Percentiles rank a stretch among this genome's conserved stretches.
Conservation (phyloP, 2,797 vertebrate species). For the Leuciscus waleckii region DNA sequence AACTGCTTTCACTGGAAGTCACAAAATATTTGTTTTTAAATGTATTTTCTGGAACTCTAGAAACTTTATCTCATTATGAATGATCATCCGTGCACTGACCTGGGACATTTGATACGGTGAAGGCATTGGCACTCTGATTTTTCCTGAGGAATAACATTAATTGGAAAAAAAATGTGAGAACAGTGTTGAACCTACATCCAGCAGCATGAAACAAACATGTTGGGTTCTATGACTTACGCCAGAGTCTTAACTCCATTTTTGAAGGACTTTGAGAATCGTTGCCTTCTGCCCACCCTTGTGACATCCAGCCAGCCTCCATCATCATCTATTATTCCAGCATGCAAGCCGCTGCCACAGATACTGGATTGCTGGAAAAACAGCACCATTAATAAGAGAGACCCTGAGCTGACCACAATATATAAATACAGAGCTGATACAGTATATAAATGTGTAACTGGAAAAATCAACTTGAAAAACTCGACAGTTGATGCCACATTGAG, state of each 20-base stretch:
- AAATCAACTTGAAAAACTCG: neutral
- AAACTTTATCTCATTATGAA: constrained; percentile 5
- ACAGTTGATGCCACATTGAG: neutral
- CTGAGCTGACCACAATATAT: neutral
- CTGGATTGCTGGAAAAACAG: constrained; percentile 88
- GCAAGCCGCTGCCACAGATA: constrained; percentile 91
- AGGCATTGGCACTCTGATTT: constrained; percentile 94
- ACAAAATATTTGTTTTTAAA: constrained; percentile 36
- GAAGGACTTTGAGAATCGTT: constrained; percentile 89
- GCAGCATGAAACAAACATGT: neutral
- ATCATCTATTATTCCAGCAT: constrained; percentile 92
- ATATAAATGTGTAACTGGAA: neutral
- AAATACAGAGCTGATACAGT: neutral
- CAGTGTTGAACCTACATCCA: neutral
- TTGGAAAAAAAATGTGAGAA: constrained; percentile 47
- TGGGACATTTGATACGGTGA: constrained; percentile 91
- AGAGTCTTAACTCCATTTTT: constrained; percentile 92
- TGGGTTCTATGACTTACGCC: constrained; percentile 78
- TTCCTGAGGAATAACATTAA: constrained; percentile 80
- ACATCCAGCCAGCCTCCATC: constrained; percentile 97
- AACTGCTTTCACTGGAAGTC: constrained; percentile 87
- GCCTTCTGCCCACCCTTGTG: constrained; percentile 91
- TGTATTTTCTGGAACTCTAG: neutral
- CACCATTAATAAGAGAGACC: constrained; percentile 11
- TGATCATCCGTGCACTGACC: constrained; percentile 76